Evolutionary conservation across 1,140 invertebrate genomes (phyloP), one percentile per base, ranked within the genome.

Genomic region (Drosophila subpulchrella): DNA sequence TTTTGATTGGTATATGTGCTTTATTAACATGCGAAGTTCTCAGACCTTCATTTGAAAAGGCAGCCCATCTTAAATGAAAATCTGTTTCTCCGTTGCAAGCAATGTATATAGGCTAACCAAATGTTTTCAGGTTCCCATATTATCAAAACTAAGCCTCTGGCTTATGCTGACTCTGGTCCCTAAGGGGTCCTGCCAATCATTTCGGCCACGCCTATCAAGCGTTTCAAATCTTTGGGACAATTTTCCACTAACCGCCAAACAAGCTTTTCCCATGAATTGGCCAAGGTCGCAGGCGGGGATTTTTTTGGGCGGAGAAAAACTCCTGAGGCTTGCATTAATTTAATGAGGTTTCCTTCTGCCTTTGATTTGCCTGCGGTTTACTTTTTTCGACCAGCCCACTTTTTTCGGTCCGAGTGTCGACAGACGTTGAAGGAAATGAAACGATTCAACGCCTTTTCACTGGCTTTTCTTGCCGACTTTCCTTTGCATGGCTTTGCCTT

Each of bases 301-400:
- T 32, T 48, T 50, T 50, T 30, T n/a, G 2, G 38, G 6, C 12
- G n/a, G 8, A 30, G 48, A 63, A 72, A 74, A 84, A 66, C 51
- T 71, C 84, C 85, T 78, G 70, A 84, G 84, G 84, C 84, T 75
- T 89, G 84, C 84, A 89, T 89, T 89, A 89, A 89, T 89, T 89
- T 89, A 89, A 89, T 89, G 84, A 89, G 84, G 67, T 89, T 89
- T 89, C 54, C 77, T 78, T 75, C 59, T 79, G 78, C 65, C 76
- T 75, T 75, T 75, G 75, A 60, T 77, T 86, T 86, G 68, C 56
- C 41, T 66, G 59, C 53, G 59, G 71, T 53, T 74, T 57, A 41
- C 70, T 83, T 62, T 78, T 88, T 86, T 82, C 34, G 60, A 50
- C 80, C 84, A 81, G 81, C 66, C 78, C 47, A 81, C 1, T 34